These are phyloP conservation scores for Rhamnusium bicolor DNA, from an alignment of 2,888 invertebrate genomes.

Conservation along the genomic window DNA sequence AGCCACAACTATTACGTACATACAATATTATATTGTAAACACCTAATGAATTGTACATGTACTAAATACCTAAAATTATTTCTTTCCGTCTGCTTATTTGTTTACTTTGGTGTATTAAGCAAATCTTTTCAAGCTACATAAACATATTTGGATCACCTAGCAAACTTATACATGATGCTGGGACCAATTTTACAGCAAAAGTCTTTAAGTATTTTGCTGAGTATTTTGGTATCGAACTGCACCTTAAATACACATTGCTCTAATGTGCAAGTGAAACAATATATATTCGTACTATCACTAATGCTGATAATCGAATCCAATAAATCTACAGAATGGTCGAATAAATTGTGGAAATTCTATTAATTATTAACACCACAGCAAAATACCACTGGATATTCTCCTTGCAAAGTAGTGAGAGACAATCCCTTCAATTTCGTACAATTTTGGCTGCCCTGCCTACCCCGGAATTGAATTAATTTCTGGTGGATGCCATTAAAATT, in stretches of 20 bases:
- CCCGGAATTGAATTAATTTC: background rate
- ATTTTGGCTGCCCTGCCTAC: background rate
- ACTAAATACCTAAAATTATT: too few relatives aligned
- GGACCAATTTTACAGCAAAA: too few relatives aligned
- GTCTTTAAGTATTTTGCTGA: background rate
- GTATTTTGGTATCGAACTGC: background rate
- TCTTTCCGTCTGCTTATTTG: too few relatives aligned
- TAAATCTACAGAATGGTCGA: background rate
- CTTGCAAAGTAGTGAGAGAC: too few relatives aligned
- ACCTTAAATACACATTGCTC: background rate
- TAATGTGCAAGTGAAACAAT: background rate
- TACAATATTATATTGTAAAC: too few relatives aligned
- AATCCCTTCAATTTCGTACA: background rate
- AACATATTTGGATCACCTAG: too few relatives aligned
- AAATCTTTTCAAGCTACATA: too few relatives aligned
- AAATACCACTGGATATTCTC: too few relatives aligned
- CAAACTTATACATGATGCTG: background rate
- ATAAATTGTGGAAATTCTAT: background rate
- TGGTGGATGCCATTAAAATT: background rate
- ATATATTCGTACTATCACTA: background rate
- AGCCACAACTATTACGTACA: too few relatives aligned
- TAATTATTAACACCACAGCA: background rate
- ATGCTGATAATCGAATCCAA: background rate
- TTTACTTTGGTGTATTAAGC: too few relatives aligned
- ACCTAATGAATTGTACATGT: too few relatives aligned